Evolutionary conservation across 2,888 invertebrate genomes (phyloP).

Genomic region (Meliscaeva auricollis): DNA sequence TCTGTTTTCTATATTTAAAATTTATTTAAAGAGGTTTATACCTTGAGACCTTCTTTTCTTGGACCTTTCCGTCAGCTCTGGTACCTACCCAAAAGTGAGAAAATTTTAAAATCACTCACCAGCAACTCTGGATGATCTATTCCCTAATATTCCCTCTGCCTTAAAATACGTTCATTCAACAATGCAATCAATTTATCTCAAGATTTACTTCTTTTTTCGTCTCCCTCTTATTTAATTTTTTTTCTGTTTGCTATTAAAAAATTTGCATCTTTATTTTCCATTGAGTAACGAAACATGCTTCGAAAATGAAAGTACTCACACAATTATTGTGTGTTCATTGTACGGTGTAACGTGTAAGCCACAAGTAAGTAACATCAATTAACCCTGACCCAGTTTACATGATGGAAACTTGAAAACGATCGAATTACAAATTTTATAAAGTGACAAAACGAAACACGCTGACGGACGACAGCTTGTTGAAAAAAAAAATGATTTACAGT

Average conservation of each 20-base stretch:
- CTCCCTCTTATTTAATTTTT: no score
- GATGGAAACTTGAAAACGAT: constrained; percentile 66
- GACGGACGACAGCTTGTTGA: constrained; percentile 32
- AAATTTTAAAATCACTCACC: no score
- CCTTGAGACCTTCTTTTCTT: no score
- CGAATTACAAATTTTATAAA: constrained; percentile 64
- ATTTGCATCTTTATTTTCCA: constrained; percentile 28
- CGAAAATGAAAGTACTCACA: constrained; percentile 66
- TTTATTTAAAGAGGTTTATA: no score
- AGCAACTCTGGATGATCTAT: no score
- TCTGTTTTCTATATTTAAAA: no score
- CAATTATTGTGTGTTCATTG: constrained; percentile 19
- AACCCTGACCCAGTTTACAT: constrained; percentile 72
- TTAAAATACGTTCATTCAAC: no score
- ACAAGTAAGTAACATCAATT: constrained; percentile 54
- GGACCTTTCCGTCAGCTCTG: no score
- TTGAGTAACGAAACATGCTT: constrained; percentile 64
- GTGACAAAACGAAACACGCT: constrained; percentile 46
- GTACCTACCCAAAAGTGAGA: no score
- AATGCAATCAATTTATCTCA: no score
- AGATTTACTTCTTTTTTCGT: no score
- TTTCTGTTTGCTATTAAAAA: background rate
- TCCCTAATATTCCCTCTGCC: no score
- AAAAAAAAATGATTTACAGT: constrained; percentile 25
- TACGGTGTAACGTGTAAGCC: constrained; percentile 31